A percentile compares a stretch with the other conserved stretches of the same genome.
phyloP scores from a whole-genome alignment of 1,140 invertebrate genomes.

The Planococcus citri region DNA sequence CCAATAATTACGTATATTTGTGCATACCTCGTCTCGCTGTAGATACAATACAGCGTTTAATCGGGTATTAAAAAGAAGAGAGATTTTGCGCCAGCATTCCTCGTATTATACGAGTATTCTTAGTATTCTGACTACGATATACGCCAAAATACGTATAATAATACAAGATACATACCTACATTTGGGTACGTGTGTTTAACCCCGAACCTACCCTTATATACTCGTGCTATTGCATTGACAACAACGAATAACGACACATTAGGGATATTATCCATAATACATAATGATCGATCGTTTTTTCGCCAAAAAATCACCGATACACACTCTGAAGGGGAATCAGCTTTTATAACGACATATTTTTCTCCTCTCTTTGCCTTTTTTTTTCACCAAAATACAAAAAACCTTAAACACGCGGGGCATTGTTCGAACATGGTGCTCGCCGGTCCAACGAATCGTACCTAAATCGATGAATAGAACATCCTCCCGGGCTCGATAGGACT shows the following conservation, averaged over 20 bases:
- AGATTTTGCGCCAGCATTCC: too few species aligned
- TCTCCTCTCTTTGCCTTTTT: too few species aligned
- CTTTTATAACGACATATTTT: too few species aligned
- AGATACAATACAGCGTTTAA: too few species aligned
- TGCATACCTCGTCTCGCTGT: not conserved
- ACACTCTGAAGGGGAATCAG: not conserved
- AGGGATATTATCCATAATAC: slow-evolving; percentile 1
- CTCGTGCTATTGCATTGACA: too few species aligned
- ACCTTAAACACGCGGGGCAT: too few species aligned
- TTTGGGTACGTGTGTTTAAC: too few species aligned
- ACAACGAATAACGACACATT: not conserved
- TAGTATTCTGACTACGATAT: too few species aligned
- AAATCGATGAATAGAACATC: not conserved
- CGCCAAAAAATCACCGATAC: not conserved
- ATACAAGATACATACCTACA: too few species aligned
- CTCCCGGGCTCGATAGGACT: not conserved
- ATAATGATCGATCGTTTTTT: not conserved
- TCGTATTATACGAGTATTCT: too few species aligned
- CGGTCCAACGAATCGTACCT: not conserved
- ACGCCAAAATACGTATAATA: too few species aligned
- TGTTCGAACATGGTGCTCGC: not conserved
- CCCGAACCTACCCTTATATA: too few species aligned
- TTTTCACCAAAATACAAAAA: not conserved
- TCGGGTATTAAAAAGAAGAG: not conserved
- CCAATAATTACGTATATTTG: not conserved